A percentile compares a stretch with the other conserved stretches of the same genome.
These are phyloP conservation scores for Agrypnia vestita DNA, from an alignment of 1,140 invertebrate genomes.

Conservation along the genomic window DNA sequence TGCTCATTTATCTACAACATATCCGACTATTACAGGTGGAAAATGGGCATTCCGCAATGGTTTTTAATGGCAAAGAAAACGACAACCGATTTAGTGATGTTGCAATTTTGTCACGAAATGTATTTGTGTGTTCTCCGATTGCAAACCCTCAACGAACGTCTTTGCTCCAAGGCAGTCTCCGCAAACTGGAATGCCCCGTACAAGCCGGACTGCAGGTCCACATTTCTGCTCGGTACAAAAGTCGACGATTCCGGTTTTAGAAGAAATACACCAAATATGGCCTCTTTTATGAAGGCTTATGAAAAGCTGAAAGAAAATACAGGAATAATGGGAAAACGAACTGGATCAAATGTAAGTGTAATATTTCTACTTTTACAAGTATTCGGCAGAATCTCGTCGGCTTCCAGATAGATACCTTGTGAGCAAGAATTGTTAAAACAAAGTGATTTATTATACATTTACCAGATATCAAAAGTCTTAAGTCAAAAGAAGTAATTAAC, in stretches of 20 bases:
- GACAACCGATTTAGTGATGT: conserved; percentile 31
- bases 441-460: no score
- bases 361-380: no score
- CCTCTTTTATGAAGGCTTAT: conserved; percentile 18
- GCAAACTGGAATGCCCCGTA: not conserved
- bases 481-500: no score
- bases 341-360: conserved; percentile 30
- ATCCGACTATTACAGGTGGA: conserved; percentile 30
- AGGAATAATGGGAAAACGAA: conserved; percentile 9
- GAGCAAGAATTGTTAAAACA: no score
- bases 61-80: conserved; percentile 33
- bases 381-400: no score
- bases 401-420: no score
- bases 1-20: conserved; percentile 14
- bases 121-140: conserved; percentile 26
- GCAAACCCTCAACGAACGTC: conserved; percentile 7
- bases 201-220: not conserved
- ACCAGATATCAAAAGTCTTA: no score
- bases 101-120: conserved; percentile 40
- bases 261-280: not conserved
- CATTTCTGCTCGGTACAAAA: not conserved
- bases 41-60: conserved; percentile 30
- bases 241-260: not conserved
- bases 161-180: not conserved
- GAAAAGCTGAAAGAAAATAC: conserved; percentile 4